A percentile compares a stretch with the other conserved stretches of the same genome.
These are phyloP conservation scores for Heliopora coerulea DNA, from an alignment of 92 coral and sea anemone species.

Conservation along the genomic window DNA sequence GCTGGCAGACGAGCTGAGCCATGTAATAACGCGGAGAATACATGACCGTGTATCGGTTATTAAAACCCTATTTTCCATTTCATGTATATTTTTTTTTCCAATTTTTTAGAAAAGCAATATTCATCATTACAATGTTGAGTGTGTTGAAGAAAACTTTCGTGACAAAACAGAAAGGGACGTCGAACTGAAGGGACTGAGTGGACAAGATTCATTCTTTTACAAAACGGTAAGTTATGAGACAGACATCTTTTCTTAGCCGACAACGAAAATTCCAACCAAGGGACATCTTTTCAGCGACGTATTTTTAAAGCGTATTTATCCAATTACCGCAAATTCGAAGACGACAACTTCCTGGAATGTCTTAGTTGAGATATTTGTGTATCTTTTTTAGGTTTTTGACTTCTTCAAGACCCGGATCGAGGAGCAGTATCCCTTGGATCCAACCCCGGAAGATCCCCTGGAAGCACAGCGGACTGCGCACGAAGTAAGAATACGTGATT, in stretches of 20 bases:
- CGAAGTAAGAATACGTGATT: slow-evolving; percentile 82
- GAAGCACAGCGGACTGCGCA: slow-evolving; percentile 93
- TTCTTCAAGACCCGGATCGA: slow-evolving; percentile 84
- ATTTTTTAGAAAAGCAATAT: slow-evolving; percentile 64
- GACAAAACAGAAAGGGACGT: slow-evolving; percentile 74
- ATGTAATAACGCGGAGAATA: too few species aligned
- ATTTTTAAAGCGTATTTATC: too few species aligned
- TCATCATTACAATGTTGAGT: slow-evolving; percentile 82
- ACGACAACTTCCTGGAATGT: too few species aligned
- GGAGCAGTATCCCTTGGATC: slow-evolving; percentile 90
- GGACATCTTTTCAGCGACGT: too few species aligned
- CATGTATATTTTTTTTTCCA: background rate
- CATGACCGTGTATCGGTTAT: too few species aligned
- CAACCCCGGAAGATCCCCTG: slow-evolving; percentile 96
- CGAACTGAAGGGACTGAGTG: slow-evolving; percentile 74
- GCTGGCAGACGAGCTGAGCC: too few species aligned
- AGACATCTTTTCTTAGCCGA: too few species aligned
- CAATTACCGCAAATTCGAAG: too few species aligned
- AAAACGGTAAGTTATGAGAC: slow-evolving; percentile 90
- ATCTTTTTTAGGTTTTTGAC: slow-evolving; percentile 71
- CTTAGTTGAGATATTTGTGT: too few species aligned
- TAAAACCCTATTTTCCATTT: background rate
- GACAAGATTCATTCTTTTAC: slow-evolving; percentile 83
- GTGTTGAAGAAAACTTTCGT: slow-evolving; percentile 55
- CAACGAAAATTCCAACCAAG: too few species aligned